Evolutionary conservation across 2,888 invertebrate genomes (phyloP), one percentile per base, ranked within the genome.

Genomic region (Agonum fuliginosum): DNA sequence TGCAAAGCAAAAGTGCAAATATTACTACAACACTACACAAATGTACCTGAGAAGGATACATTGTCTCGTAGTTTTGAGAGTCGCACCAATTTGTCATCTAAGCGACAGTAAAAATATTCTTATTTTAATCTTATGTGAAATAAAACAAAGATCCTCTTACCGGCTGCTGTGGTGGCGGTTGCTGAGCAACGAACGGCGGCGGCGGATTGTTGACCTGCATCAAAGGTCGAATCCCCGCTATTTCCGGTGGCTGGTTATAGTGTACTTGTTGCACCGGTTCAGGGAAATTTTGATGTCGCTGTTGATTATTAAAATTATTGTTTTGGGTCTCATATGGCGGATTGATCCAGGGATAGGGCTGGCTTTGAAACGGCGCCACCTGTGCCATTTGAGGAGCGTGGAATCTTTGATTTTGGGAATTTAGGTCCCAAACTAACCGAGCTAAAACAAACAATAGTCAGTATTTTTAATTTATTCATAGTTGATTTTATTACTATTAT

Each of bases 401-500:
- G 10, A 41, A 67, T 30, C 54, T 54, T 30, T 72, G 73, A 17
- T 14, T 19, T 34, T 20, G 62, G 12, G 27, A 54, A 54, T 79
- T 78, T 1, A 78, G 74, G 51, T 82, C 81, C 82, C 82, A 82
- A 6, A 80, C 80, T 58, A 82, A 78, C 62, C 81, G 81, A 30
- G 82, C 82, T 82, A 78, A 20, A 80, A 79, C 58, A 30, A 34
- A 77, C 17, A 12, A 62, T 62, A 37, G 41, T 6, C 19, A 34
- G 3, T 62, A 37, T 22, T 54, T 22, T 19, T 54, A 0, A 14
- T 0, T 34, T 8, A 20, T 82, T 84, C 8, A 24, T 54, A 2
- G 0, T 10, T n/a, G 19, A 22, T 22, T 24, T 20, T 20, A n/a
- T 86, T 84, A 91, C 89, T 90, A 82, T 90, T 90, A 80, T 86